A percentile compares a stretch with the other conserved stretches of the same genome.
These are phyloP conservation scores for Myopa testacea DNA, from an alignment of 2,888 invertebrate genomes.

Conservation along the genomic window DNA sequence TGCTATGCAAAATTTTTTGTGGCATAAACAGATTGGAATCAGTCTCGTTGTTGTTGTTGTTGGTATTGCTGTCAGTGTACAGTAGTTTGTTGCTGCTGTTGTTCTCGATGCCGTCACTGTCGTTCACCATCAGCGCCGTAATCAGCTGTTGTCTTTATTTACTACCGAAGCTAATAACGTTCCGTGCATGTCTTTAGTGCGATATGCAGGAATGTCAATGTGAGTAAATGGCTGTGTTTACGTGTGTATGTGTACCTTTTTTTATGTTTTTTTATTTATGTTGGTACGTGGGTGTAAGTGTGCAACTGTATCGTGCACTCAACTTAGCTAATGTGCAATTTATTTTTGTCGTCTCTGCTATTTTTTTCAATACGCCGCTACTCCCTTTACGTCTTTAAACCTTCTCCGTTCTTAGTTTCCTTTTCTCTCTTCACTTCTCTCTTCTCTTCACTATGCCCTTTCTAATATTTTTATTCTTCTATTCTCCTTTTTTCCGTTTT, in stretches of 20 bases:
- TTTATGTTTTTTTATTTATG: background rate
- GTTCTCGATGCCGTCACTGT: background rate
- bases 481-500: background rate
- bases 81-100: background rate
- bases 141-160: constrained; percentile 33
- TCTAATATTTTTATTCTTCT: background rate
- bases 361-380: background rate
- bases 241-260: background rate
- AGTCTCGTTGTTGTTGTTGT: constrained; percentile 5
- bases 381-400: background rate
- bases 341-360: background rate
- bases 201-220: background rate
- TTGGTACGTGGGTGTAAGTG: no score
- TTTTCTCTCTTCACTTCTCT: background rate
- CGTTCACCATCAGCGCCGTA: constrained; percentile 6
- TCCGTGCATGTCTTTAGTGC: constrained; percentile 13
- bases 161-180: constrained; percentile 32
- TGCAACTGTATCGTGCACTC: background rate
- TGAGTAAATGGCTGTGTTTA: background rate
- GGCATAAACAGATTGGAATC: constrained; percentile 15
- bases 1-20: no score
- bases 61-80: background rate
- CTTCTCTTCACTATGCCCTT: background rate
- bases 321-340: constrained; percentile 24
- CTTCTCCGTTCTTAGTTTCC: background rate